These are phyloP conservation scores for Rhinolophus ferrumequinum DNA, from an alignment of 2,113 vertebrate genomes.

Conservation along the genomic window DNA sequence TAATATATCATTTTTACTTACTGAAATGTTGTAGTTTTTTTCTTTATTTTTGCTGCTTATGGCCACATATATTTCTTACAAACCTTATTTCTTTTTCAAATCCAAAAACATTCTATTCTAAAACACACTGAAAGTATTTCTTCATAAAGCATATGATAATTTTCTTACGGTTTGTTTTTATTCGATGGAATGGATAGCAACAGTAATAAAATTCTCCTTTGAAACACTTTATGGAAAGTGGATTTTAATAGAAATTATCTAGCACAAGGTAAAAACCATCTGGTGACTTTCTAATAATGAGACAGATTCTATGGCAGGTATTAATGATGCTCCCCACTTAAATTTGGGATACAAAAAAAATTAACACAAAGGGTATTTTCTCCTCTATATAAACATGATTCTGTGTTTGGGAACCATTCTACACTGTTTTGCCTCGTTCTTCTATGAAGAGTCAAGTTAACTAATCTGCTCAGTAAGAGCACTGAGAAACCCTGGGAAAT, in stretches of 20 bases:
- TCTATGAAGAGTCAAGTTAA: constrained; percentile 34
- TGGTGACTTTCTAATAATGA: not conserved
- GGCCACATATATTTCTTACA: not conserved
- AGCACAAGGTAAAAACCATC: not conserved
- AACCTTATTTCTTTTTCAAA: not conserved
- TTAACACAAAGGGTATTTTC: not conserved
- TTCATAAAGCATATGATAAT: not conserved
- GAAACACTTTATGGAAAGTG: not conserved
- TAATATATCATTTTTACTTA: not conserved
- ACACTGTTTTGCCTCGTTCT: constrained; percentile 13
- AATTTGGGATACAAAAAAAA: not conserved
- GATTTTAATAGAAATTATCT: not conserved
- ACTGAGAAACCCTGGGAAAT: constrained; percentile 37
- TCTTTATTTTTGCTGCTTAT: not conserved
- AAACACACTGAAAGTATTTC: not conserved
- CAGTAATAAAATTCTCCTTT: not conserved
- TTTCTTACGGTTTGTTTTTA: not conserved
- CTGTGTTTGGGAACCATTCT: constrained; percentile 5
- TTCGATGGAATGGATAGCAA: not conserved
- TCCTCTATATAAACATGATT: not conserved
- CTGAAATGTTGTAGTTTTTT: not conserved
- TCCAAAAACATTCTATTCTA: not conserved
- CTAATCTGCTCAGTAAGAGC: not conserved
- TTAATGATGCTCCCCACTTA: not conserved
- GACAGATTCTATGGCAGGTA: not conserved